Evolutionary conservation across 1,140 invertebrate genomes (phyloP), one percentile per base, ranked within the genome.

Genomic region (Bilobella aurantiaca): DNA sequence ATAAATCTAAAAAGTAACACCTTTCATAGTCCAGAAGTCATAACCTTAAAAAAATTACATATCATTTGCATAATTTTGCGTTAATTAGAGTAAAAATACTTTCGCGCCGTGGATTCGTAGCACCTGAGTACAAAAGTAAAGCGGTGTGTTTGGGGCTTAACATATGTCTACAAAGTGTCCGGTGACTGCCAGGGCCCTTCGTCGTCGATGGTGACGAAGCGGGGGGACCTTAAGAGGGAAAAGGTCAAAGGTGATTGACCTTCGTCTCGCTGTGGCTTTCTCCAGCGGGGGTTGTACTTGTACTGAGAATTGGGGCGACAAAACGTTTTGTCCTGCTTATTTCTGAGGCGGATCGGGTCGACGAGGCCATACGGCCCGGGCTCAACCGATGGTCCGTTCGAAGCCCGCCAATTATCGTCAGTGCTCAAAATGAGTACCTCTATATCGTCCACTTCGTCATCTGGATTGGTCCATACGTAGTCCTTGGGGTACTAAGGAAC

Each of bases 401-500:
- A 59, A 42, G 29, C n/a, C 28, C 46, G 21, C 61, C 61, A 49
- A 29, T 63, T 53, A 5, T 53, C 49, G 25, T 53, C 49, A 14
- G 12, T 53, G 21, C 5, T 23, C 21, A 23, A 12, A 53, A 5
- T 16, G 3, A 53, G 49, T 5, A 23, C 25, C 25, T 53, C 49
- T n/a, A n/a, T n/a, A 5, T 12, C 23, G 14, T 16, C 3, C 47
- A 49, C 47, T 46, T 63, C 61, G 3, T 46, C 32, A n/a, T 27
- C 29, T 62, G 59, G 12, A 3, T n/a, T 3, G 31, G 8, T 18
- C 59, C 59, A 62, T 5, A 65, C 69, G 64, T 73, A 76, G 16
- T 73, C 60, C 53, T 53, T 63, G 56, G 85, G 81, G 74, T 93
- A 96, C 78, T 94, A 95, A n/a, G n/a, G n/a, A n/a, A n/a, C n/a